Conservation (phyloP, 2,797 vertebrate genomes). For the Dendrocincla fuliginosa region DNA sequence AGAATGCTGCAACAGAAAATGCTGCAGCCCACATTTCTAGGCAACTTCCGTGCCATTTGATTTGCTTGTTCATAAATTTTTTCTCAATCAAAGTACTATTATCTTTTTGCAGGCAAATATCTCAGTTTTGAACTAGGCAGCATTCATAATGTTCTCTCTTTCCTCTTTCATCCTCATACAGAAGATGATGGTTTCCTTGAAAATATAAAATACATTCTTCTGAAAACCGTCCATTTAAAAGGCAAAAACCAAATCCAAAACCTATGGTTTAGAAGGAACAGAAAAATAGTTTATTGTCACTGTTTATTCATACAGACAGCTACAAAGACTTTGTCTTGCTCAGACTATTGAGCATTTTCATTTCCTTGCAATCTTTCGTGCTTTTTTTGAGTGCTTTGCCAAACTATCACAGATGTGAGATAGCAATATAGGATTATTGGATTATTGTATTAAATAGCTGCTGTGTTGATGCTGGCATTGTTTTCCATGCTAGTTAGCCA, state of each 20-base stretch:
- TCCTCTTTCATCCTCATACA: neutral
- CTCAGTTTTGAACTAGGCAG: neutral
- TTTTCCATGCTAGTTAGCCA: neutral
- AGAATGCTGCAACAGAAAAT: neutral
- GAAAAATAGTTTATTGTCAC: neutral
- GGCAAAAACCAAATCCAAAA: neutral
- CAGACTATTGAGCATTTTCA: neutral
- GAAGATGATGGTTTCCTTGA: neutral
- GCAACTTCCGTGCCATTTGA: neutral
- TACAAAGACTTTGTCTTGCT: neutral
- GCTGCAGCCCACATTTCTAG: neutral
- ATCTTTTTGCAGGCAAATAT: neutral
- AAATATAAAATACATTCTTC: neutral
- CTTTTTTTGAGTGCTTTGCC: neutral
- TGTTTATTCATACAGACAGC: neutral
- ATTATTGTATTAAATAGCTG: neutral
- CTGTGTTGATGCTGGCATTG: neutral
- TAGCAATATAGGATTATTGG: neutral
- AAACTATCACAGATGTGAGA: neutral
- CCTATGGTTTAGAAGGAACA: neutral
- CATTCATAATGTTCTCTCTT: neutral
- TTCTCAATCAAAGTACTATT: neutral
- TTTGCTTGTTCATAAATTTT: constrained; percentile 21
- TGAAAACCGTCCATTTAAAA: neutral
- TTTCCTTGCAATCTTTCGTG: neutral